Base-by-base conservation (phyloP, 1,140 invertebrate genomes). In the Aphidius ervi region DNA sequence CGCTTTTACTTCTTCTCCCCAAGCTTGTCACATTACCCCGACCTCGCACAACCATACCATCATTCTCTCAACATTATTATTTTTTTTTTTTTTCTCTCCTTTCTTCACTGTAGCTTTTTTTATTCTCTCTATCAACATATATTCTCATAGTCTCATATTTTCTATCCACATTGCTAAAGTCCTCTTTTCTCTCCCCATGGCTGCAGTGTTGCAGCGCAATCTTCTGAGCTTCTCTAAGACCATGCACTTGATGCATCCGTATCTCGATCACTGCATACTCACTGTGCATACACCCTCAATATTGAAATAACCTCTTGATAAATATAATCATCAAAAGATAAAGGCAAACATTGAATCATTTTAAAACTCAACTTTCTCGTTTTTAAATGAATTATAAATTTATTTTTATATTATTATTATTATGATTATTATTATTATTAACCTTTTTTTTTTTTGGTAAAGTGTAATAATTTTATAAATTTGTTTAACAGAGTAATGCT, bases 21-120 rank as follows among this genome's bases (percentile, higher is more conserved):
- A 50, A 64, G 54, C 65, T 58, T 66, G 67, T 70, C 68, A 64
- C 67, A 68, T 73, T 73, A 70, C 63, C 56, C 64, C 59, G 65
- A 65, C 69, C 66, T 63, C 70, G 62, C 63, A 67, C 67, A 68
- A 67, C 66, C 65, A 63, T 31, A 31, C 7, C 9, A 10, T 31
- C 23, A 31, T 31, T 31, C 20, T 31, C 31, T 39, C 23, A 37
- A 20, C 10, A 37, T 10, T 37, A 10, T 31, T 3, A 2, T 31
- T 20, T 4, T 5, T 49, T 49, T 31, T 49, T 16, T 9, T 49
- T 45, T 45, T 6, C 58, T 6, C 58, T 37, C 49, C 41, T 52
- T 50, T 42, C 41, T 9, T 16, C 41, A 43, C 58, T 41, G 43
- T 37, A 10, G 7, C 42, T 8, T 8, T 8, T 1, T 16, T 16